Evolutionary conservation across 35 echinoderm and acorn worm genomes (phyloP), one percentile per base, ranked within the genome.

Genomic region (Hemicentrotus pulcherrimus): DNA sequence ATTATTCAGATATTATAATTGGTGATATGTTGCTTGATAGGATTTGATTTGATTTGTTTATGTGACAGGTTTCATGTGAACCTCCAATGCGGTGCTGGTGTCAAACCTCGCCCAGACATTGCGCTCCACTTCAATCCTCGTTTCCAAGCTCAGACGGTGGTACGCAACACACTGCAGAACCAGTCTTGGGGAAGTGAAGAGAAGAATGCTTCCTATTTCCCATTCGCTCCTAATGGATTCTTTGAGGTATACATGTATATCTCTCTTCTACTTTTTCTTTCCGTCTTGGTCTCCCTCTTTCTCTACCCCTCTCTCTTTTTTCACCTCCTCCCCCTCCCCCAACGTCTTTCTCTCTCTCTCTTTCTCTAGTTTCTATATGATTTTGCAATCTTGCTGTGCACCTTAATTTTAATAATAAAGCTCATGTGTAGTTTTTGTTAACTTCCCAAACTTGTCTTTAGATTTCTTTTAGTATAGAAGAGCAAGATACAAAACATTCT

Each of bases 111-210:
- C 28, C 92, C 96, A 11, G 95, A 97, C 94, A 94, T 98, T 9
- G 95, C 95, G 14, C 94, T 98, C 32, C 97, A 97, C 58, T 97
- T 98, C 86, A 97, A 97, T n/a, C 95, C 97, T 24, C 87, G 97
- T 14, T 97, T 97, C 70, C 95, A 86, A 22, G 94, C 92, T 15
- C 94, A 91, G 46, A 95, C 94, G 32, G 95, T 98, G 19, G 86
- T 94, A 32, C 88, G 95, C 46, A 98, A 98, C 91, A 92, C 97
- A 4, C 87, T 97, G 16, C 48, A 50, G 32, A 96, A 95, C 46
- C 95, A 97, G 94, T 95, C 92, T 31, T 98, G 97, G 97, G 97
- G 97, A 22, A 92, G 91, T 31, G 96, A 96, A 28, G 97, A 98
- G 61, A 96, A 92, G 31, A 71, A 88, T 14, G 95, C 97, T 13